Conservation (phyloP, 2,888 invertebrate genomes). For the Zhengitettix transpicula region DNA sequence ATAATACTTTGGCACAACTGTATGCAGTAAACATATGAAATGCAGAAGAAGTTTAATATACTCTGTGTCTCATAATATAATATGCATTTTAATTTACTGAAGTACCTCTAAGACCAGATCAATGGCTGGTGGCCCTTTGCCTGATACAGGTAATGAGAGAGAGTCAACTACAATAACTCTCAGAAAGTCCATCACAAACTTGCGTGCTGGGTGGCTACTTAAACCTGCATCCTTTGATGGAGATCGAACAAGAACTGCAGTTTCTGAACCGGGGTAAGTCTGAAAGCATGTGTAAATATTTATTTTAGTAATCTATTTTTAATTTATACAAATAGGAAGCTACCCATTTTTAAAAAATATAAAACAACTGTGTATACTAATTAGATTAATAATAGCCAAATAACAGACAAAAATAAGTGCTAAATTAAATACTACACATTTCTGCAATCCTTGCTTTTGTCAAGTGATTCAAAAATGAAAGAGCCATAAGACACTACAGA, state of each 20-base stretch:
- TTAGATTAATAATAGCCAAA: too few relatives aligned
- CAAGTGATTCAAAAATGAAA: too few relatives aligned
- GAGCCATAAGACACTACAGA: too few relatives aligned
- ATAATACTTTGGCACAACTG: too few relatives aligned
- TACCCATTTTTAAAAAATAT: too few relatives aligned
- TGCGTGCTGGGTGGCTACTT: constrained; percentile 65
- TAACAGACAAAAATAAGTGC: too few relatives aligned
- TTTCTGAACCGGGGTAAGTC: constrained; percentile 20
- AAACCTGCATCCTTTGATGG: constrained; percentile 28
- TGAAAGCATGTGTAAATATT: constrained; percentile 7
- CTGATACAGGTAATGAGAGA: constrained; percentile 62
- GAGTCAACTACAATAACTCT: constrained; percentile 89
- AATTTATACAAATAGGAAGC: too few relatives aligned
- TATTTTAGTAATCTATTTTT: too few relatives aligned
- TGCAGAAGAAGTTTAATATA: not conserved
- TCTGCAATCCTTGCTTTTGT: too few relatives aligned
- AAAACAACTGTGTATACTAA: too few relatives aligned
- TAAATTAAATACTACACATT: too few relatives aligned
- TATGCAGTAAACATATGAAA: not conserved
- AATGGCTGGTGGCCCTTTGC: constrained; percentile 65
- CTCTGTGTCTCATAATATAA: not conserved
- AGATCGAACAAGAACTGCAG: constrained; percentile 13
- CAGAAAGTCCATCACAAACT: constrained; percentile 87
- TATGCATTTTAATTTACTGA: not conserved
- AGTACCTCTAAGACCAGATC: constrained; percentile 73